A percentile compares a stretch with the other conserved stretches of the same genome.
Conservation (phyloP, 92 coral and sea anemone species). For the Epizoanthus stellaris region DNA sequence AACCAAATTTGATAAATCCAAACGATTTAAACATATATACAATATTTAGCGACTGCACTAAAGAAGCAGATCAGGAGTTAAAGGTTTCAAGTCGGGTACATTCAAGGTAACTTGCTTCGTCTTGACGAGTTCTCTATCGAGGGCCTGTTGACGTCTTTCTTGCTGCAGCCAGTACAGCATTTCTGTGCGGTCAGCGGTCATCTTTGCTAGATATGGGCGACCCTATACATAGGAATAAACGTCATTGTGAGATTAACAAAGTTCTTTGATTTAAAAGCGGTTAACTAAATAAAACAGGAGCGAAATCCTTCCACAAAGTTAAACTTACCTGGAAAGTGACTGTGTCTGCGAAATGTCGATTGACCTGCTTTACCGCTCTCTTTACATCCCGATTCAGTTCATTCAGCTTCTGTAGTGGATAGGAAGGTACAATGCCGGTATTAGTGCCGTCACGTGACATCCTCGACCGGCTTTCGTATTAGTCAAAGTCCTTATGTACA, state of each 20-base stretch:
- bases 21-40: too few species aligned
- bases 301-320: too few species aligned
- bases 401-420: constrained; percentile 60
- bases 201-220: constrained; percentile 91
- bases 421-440: background rate
- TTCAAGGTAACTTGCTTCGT: constrained; percentile 59
- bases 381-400: constrained; percentile 78
- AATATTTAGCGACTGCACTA: constrained; percentile 3
- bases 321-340: constrained; percentile 89
- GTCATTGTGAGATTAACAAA: background rate
- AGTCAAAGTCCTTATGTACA: too few species aligned
- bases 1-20: too few species aligned
- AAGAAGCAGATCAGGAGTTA: constrained; percentile 63
- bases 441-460: background rate
- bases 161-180: constrained; percentile 99
- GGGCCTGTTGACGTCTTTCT: constrained; percentile 84
- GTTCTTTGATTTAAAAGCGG: too few species aligned
- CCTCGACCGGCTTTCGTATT: too few species aligned
- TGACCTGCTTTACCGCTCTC: constrained; percentile 71
- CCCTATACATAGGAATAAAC: constrained; percentile 62
- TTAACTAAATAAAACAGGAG: too few species aligned
- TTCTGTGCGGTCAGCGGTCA: constrained; percentile 91
- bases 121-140: constrained; percentile 70
- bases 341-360: constrained; percentile 77
- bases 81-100: constrained; percentile 66